Conservation (phyloP, 1,140 invertebrate genomes). For the Thaumetopoea pityocampa region DNA sequence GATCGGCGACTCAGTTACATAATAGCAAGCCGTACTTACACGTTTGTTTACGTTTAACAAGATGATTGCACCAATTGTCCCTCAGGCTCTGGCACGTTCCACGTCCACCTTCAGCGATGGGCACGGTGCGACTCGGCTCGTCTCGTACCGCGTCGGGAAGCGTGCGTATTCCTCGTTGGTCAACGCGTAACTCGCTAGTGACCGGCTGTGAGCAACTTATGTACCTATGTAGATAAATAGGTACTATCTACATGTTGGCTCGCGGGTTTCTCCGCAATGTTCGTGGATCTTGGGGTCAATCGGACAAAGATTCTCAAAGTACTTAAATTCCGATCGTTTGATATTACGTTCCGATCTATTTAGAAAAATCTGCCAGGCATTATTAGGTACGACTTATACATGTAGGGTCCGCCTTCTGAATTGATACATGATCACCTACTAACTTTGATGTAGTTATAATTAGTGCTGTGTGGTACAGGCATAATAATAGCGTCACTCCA, state of each 20-base stretch:
- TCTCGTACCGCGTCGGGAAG: constrained; percentile 21
- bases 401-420: too few relatives aligned
- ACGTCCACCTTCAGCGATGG: constrained; percentile 26
- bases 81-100: constrained; percentile 62
- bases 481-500: too few relatives aligned
- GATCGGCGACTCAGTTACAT: constrained; percentile 41
- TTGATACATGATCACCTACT: too few relatives aligned
- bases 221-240: constrained; percentile 32
- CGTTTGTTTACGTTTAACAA: constrained; percentile 67
- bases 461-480: too few relatives aligned
- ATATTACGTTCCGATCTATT: too few relatives aligned
- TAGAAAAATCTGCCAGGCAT: too few relatives aligned
- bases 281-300: constrained; percentile 8
- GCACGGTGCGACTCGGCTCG: constrained; percentile 21
- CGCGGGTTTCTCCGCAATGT: constrained; percentile 23
- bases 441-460: too few relatives aligned
- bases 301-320: constrained; percentile 3
- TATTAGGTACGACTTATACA: too few relatives aligned
- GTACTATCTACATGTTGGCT: constrained; percentile 13
- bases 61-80: constrained; percentile 68
- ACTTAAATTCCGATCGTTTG: too few relatives aligned
- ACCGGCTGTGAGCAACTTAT: constrained; percentile 28
- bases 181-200: constrained; percentile 51
- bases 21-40: constrained; percentile 53
- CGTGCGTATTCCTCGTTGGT: constrained; percentile 43